Conservation (phyloP, 2,113 vertebrate species). For the Cynoglossus semilaevis region DNA sequence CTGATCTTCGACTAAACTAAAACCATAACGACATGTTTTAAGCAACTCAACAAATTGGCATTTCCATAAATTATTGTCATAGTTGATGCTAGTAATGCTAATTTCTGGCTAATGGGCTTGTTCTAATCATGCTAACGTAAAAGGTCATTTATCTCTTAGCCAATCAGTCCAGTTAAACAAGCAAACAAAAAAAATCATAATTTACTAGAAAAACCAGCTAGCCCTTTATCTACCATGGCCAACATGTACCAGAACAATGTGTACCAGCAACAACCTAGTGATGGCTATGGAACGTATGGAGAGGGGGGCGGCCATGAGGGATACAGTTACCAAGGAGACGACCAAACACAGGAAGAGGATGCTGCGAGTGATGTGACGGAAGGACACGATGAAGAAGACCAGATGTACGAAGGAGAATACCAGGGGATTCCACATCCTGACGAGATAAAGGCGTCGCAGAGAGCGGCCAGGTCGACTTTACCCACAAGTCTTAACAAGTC, state of each 20-base stretch:
- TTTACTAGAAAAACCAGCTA: not conserved
- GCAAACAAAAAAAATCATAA: not conserved
- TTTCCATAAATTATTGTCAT: too few species aligned
- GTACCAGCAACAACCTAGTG: constrained; percentile 75
- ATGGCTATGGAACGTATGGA: constrained; percentile 70
- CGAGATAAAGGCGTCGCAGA: constrained; percentile 80
- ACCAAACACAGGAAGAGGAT: constrained; percentile 83
- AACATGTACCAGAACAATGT: constrained; percentile 81
- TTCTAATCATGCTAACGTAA: too few species aligned
- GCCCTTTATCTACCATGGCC: constrained; percentile 71
- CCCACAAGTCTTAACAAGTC: too few species aligned
- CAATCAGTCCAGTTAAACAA: too few species aligned
- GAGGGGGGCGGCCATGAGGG: constrained; percentile 75
- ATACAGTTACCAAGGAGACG: constrained; percentile 77
- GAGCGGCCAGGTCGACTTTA: constrained; percentile 65
- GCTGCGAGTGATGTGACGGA: constrained; percentile 93
- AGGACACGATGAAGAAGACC: constrained; percentile 94
- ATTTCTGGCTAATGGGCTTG: too few species aligned
- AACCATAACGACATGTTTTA: too few species aligned
- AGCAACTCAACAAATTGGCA: too few species aligned
- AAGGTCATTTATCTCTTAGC: too few species aligned
- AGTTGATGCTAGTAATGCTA: too few species aligned
- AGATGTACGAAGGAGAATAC: constrained; percentile 97
- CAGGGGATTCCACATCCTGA: constrained; percentile 97
- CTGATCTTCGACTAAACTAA: too few species aligned